Evolutionary conservation across 1,140 invertebrate species (phyloP).

Genomic region (Saccostrea cuccullata): DNA sequence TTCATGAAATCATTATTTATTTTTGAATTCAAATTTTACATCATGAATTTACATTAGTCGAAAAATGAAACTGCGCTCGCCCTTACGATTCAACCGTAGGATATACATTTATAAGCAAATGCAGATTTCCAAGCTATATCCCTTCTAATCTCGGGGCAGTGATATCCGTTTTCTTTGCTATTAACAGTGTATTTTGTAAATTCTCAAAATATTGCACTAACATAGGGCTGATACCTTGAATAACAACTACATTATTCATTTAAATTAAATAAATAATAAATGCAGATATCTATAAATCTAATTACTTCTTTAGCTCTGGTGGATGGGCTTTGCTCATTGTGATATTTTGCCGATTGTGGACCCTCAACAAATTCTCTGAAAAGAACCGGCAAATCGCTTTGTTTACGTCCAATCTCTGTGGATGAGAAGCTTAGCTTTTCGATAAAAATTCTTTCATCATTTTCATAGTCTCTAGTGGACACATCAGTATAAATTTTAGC

Average conservation of each 20-base stretch:
- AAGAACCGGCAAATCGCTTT: slow-evolving; percentile 9
- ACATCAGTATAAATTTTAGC: neutral
- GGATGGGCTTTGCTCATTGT: slow-evolving; percentile 83
- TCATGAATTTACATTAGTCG: no score
- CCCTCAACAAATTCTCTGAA: neutral
- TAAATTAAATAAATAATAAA: neutral
- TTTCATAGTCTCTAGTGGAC: neutral
- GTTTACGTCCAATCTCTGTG: neutral
- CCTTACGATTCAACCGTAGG: no score
- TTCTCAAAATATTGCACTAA: no score
- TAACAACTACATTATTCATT: no score
- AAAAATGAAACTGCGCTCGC: no score
- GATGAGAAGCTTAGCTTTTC: neutral
- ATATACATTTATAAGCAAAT: neutral
- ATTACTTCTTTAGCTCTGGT: slow-evolving; percentile 83
- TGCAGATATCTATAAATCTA: neutral
- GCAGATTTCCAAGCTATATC: no score
- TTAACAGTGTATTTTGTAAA: no score
- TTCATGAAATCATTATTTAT: no score
- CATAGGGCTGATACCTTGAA: no score
- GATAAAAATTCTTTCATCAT: neutral
- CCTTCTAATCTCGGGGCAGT: no score
- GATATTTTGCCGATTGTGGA: slow-evolving; percentile 59
- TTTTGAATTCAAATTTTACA: no score
- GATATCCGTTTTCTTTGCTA: no score